Conservation (phyloP, 2,113 vertebrate genomes). For the Crotophaga sulcirostris region DNA sequence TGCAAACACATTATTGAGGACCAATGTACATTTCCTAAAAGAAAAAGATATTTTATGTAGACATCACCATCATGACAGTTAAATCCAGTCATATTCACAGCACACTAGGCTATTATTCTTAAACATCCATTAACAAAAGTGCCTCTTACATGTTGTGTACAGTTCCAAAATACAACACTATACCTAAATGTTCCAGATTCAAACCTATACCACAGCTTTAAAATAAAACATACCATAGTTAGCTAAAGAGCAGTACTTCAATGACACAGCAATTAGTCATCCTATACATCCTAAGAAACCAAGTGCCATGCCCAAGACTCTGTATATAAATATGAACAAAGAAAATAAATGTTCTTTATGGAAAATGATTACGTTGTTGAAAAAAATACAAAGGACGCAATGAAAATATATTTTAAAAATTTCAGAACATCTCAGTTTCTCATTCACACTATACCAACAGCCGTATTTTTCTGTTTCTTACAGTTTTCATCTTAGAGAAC, state of each 20-base stretch:
- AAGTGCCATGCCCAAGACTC: neutral
- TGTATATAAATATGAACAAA: neutral
- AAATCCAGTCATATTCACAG: neutral
- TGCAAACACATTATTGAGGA: constrained; percentile 88
- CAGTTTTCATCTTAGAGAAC: neutral
- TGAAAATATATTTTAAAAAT: neutral
- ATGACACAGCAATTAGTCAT: neutral
- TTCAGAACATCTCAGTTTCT: neutral
- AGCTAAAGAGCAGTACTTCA: neutral
- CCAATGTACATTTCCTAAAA: constrained; percentile 84
- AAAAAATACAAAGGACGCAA: neutral
- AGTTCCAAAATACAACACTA: neutral
- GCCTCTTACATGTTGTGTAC: neutral
- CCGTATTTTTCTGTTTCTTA: neutral
- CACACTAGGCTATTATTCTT: neutral
- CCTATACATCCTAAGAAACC: neutral
- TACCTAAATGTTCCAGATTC: neutral
- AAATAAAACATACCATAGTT: neutral
- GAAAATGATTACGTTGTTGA: neutral
- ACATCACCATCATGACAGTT: neutral
- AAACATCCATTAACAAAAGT: neutral
- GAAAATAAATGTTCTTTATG: neutral
- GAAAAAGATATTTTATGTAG: neutral
- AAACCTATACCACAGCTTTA: neutral
- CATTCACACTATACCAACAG: neutral